Evolutionary conservation across 2,113 vertebrate species (phyloP).

Genomic region (Microtus montanus): DNA sequence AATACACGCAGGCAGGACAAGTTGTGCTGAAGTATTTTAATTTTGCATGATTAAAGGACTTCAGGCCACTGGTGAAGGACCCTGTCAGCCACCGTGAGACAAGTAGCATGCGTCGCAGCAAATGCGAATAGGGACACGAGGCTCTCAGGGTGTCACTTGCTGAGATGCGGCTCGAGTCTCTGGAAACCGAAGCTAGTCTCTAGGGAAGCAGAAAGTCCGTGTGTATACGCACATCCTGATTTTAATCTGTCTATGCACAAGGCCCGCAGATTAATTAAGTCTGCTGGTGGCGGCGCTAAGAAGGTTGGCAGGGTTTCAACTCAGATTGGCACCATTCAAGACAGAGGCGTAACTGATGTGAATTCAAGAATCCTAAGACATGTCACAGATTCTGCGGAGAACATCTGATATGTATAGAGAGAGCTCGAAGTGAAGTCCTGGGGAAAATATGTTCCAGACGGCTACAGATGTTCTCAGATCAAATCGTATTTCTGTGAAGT

Average conservation of each 20-base stretch:
- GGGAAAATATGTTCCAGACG: slow-evolving; percentile 78
- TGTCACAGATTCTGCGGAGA: slow-evolving; percentile 75
- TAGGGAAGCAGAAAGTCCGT: slow-evolving; percentile 41
- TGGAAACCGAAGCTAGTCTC: slow-evolving; percentile 54
- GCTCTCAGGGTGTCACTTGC: slow-evolving; percentile 37
- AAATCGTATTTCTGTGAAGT: slow-evolving; percentile 76
- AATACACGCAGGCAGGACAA: slow-evolving; percentile 34
- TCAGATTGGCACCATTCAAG: slow-evolving; percentile 76
- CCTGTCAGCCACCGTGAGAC: slow-evolving; percentile 18
- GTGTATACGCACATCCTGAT: not conserved
- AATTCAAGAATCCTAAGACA: slow-evolving; percentile 77
- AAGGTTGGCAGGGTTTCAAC: slow-evolving; percentile 77
- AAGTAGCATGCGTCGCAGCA: not conserved
- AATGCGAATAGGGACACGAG: not conserved
- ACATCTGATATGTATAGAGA: slow-evolving; percentile 77
- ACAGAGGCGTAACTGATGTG: slow-evolving; percentile 78
- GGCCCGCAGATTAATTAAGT: slow-evolving; percentile 73
- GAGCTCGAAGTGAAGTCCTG: slow-evolving; percentile 72
- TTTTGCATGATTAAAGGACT: slow-evolving; percentile 67
- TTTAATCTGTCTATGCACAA: slow-evolving; percentile 44
- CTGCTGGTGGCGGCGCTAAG: slow-evolving; percentile 56
- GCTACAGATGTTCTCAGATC: slow-evolving; percentile 80
- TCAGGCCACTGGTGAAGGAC: slow-evolving; percentile 39
- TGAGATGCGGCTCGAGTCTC: slow-evolving; percentile 39
- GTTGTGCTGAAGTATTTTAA: slow-evolving; percentile 67